Percentiles rank a stretch among this genome's conserved stretches.
Conservation (phyloP, 2,797 vertebrate genomes). For the Clarias platycephalus region DNA sequence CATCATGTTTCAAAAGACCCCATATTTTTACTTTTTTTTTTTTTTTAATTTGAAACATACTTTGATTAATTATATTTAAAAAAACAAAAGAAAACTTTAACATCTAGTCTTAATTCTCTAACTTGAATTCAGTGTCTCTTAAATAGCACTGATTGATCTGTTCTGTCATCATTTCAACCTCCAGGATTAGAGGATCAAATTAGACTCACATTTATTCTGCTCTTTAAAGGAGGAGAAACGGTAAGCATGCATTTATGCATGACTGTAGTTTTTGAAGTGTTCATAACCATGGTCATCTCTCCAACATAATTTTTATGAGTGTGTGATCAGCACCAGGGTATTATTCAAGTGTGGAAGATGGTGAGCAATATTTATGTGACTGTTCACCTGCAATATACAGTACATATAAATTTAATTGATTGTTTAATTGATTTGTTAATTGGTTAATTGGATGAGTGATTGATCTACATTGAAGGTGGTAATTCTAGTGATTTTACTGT, state of each 20-base stretch:
- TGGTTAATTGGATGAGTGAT: no score
- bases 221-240: slow-evolving; percentile 13
- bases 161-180: slow-evolving; percentile 22
- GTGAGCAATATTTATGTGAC: background rate
- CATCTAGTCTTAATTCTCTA: slow-evolving; percentile 7
- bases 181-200: slow-evolving; percentile 40
- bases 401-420: no score
- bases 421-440: no score
- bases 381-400: background rate
- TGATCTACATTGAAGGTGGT: background rate
- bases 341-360: background rate
- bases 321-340: background rate
- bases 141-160: slow-evolving; percentile 40
- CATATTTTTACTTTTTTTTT: background rate
- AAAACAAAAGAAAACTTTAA: background rate
- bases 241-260: slow-evolving; percentile 17
- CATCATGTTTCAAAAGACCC: background rate
- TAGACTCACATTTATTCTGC: slow-evolving; percentile 39
- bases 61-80: background rate
- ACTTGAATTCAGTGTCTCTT: slow-evolving; percentile 15
- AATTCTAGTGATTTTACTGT: background rate
- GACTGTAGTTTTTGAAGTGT: slow-evolving; percentile 7
- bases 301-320: background rate
- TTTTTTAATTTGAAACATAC: background rate
- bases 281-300: slow-evolving; percentile 2